Percentiles rank a stretch among this genome's conserved stretches.
phyloP scores from a whole-genome alignment of 1,140 invertebrate genomes.

The Trialeurodes vaporariorum region DNA sequence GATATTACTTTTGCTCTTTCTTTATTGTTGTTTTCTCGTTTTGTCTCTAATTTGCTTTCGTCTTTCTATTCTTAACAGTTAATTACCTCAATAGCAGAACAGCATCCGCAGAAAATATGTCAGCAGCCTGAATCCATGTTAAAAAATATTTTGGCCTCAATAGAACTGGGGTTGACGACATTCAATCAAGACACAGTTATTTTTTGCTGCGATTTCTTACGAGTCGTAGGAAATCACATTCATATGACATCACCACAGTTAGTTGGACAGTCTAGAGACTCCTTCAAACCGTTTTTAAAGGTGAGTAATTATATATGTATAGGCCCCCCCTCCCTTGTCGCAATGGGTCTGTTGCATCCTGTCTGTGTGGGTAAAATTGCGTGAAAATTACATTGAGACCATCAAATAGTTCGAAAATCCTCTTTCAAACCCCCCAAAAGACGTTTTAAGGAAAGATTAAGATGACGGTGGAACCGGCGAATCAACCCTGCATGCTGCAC shows the following conservation, averaged over 20 bases:
- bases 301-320: conserved; percentile 33
- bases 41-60: too few relatives aligned
- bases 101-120: conserved; percentile 48
- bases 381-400: too few relatives aligned
- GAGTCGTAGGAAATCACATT: conserved; percentile 39
- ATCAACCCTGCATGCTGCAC: too few relatives aligned
- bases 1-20: too few relatives aligned
- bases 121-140: conserved; percentile 44
- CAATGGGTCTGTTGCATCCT: too few relatives aligned
- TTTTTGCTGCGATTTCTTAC: conserved; percentile 54
- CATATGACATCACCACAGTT: conserved; percentile 27
- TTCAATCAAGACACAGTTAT: conserved; percentile 50
- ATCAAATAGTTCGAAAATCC: too few relatives aligned
- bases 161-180: conserved; percentile 53
- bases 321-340: too few relatives aligned
- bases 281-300: conserved; percentile 53
- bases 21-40: too few relatives aligned
- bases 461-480: too few relatives aligned
- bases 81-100: conserved; percentile 51
- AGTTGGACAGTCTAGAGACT: conserved; percentile 37
- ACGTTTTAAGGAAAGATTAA: too few relatives aligned
- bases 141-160: conserved; percentile 45
- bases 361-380: too few relatives aligned
- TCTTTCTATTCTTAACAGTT: conserved; percentile 35
- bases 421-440: too few relatives aligned